Base-by-base conservation (phyloP, 2,113 vertebrate species). In the Kryptolebias marmoratus region DNA sequence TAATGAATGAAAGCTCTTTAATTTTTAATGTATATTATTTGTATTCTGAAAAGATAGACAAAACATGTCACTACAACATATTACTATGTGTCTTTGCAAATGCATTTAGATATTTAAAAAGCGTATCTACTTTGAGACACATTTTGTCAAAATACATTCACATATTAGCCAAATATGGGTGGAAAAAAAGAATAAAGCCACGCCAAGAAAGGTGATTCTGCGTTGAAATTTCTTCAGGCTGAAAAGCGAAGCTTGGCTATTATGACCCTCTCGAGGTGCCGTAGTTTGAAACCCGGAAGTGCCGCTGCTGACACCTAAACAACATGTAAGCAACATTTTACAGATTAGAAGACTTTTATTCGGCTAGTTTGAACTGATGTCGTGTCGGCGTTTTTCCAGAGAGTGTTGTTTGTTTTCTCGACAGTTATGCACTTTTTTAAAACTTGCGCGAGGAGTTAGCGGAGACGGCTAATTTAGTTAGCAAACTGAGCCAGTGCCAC, bases 261-360 rank as follows among this genome's bases (percentile, higher is more conserved):
- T 74, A 78, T 69, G 83, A 64, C 65, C 3, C 59, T 48, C 31
- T 3, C 12, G 53, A 27, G 49, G 3, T 44, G 36, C 89, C 80
- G 82, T 92, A 85, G 64, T 66, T 32, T 0, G 12, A 18, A 83
- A 73, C 22, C 82, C 73, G 90, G 89, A 91, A 92, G 74, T 32
- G 0, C 0, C 0, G 18, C 6, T 36, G 67, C 27, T 66, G 58
- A 73, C 39, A 79, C 18, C 78, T n/a, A 80, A 71, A 85, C 52
- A 88, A 73, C 16, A 89, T 91, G 88, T 88, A 91, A 89, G 90
- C 62, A 64, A 54, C 5, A n/a, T 64, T 86, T 49, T 27, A 53
- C 53, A 0, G 56, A 7, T 3, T 16, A 31, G 0, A 9, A n/a
- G 0, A 16, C 2, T 1, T 31, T 1, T 31, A 31, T 44, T 4